phyloP scores from a whole-genome alignment of 2,113 vertebrate genomes.

The Varanus salvator region DNA sequence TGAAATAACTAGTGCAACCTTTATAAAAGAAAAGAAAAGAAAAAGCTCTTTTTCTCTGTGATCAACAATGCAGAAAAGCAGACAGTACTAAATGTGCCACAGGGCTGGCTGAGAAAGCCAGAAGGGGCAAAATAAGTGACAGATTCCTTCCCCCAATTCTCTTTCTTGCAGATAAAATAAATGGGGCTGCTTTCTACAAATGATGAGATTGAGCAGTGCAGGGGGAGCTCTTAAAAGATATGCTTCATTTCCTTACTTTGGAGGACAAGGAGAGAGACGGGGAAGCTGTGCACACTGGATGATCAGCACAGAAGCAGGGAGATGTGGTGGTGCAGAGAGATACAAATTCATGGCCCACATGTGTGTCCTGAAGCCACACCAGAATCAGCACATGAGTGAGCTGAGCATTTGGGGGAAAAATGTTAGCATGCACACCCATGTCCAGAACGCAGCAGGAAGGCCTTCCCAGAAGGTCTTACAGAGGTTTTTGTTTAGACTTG shows the following conservation, averaged over 20 bases:
- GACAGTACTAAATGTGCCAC: background rate
- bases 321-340: background rate
- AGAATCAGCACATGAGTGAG: background rate
- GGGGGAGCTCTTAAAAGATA: background rate
- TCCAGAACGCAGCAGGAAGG: background rate
- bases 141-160: background rate
- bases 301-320: background rate
- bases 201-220: too few species aligned
- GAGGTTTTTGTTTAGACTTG: too few species aligned
- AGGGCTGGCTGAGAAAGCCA: background rate
- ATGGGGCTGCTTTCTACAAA: background rate
- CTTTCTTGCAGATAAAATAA: background rate
- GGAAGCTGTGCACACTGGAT: background rate
- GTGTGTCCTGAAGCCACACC: background rate
- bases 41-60: background rate
- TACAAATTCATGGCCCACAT: background rate
- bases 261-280: too few species aligned
- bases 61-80: background rate
- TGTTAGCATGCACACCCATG: background rate
- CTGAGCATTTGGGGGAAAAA: too few species aligned
- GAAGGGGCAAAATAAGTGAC: background rate
- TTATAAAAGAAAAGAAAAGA: background rate
- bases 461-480: too few species aligned
- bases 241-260: background rate
- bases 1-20: accelerated